Base-by-base conservation (phyloP, 2,888 invertebrate genomes). In the Electrophaes corylata region DNA sequence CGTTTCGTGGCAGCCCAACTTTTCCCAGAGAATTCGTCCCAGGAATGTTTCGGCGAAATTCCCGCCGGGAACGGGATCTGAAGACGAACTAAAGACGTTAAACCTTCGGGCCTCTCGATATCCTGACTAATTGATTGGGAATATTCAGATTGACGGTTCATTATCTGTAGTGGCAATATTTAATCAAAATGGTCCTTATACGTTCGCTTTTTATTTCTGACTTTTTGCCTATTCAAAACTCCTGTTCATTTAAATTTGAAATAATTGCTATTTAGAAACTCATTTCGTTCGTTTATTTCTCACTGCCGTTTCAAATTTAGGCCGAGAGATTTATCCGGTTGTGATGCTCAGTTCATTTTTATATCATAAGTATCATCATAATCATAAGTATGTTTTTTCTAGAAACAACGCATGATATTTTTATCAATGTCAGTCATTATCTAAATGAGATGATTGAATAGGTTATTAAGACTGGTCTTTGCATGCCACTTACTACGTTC, bases 41-140 rank as follows among this genome's bases (percentile, higher is more conserved):
- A 64, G 84, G 84, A 89, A 89, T 89, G 86, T 84, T 84, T 71
- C 70, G 77, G 72, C 76, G 77, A 83, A 84, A 87, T 88, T 83
- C 86, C 70, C 72, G 72, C 18, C 50, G 50, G 63, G 69, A 80
- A 79, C 81, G 71, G 75, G 76, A 76, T 72, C 72, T 72, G 72
- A 70, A 75, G 76, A 80, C 78, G 75, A 82, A 89, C 78, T 84
- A 81, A 58, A 89, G 88, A 88, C 82, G 84, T 89, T 87, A 86
- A 88, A 83, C 84, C 82, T 83, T 82, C 82, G 77, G 81, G 68
- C 64, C 57, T 41, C 46, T 48, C 54, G 54, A 53, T 57, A 55
- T 55, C 56, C 60, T 49, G 55, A 60, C 56, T 64, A 64, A 64
- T 66, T 66, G 61, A 67, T 67, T 53, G 53, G 48, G 56, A 67